Evolutionary conservation across 2,888 invertebrate genomes (phyloP), one percentile per base, ranked within the genome.

Genomic region (Gandaritis pyraliata): DNA sequence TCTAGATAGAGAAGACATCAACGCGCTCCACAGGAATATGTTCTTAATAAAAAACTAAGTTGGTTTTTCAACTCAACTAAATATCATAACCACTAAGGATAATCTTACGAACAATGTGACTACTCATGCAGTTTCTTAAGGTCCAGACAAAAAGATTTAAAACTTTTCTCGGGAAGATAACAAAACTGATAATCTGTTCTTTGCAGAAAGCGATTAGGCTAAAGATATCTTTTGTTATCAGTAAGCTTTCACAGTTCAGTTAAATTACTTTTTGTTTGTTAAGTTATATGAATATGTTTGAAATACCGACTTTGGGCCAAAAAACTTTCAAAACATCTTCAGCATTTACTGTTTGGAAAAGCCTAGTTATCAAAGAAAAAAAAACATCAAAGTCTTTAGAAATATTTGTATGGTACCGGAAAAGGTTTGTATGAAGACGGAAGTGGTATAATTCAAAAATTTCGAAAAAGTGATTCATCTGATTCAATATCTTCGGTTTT

Each of bases 151-250:
- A 80, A 82, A 75, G 72, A 61, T 54, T 53, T 47, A 65, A 74
- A 72, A 76, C 74, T 73, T 73, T 79, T 81, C 80, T 80, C 75
- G 65, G 70, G 64, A 75, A 65, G 56, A 70, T 53, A 62, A 58
- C 23, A 1, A 70, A 72, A 72, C 70, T 61, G 69, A 62, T 82
- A 81, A 85, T 83, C 83, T 79, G 70, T 73, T 73, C 75, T 78
- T 80, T 77, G 67, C 65, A 69, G 70, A 68, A 71, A 71, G 66
- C 60, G 70, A 72, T 75, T 74, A 76, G 59, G 39, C 61, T 58
- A 8, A 43, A 61, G 68, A 70, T 55, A 65, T 61, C 64, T 61
- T 65, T 75, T 80, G 78, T 60, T 41, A 69, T 72, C 69, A 74
- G 72, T 70, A 68, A 76, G 71, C 55, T 74, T 79, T 80, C 70